Conservation (phyloP, 2,113 vertebrate genomes). For the Promerops cafer region DNA sequence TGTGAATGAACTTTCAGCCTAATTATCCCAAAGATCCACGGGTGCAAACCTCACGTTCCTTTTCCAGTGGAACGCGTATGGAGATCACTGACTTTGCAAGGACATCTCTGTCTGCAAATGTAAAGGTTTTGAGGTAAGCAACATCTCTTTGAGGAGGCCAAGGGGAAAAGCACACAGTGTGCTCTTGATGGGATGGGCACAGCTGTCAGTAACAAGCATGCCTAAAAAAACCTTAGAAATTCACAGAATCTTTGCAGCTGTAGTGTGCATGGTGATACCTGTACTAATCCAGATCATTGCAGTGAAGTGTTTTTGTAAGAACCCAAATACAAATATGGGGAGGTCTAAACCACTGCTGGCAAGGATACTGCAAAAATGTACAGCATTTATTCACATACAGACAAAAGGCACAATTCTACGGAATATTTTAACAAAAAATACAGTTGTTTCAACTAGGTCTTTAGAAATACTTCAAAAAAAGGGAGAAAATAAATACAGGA, state of each 20-base stretch:
- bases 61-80: accelerated
- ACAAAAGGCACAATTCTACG: constrained; percentile 87
- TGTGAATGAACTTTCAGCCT: no score
- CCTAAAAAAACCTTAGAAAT: background rate
- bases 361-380: constrained; percentile 79
- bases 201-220: background rate
- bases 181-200: background rate
- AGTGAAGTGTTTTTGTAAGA: background rate
- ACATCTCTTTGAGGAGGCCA: background rate
- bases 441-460: constrained; percentile 81
- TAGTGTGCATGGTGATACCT: background rate
- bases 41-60: background rate
- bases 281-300: background rate
- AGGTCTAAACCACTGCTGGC: background rate
- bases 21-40: background rate
- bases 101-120: background rate
- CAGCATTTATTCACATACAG: constrained; percentile 86
- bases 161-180: background rate
- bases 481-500: constrained; percentile 83
- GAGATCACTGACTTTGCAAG: background rate
- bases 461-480: constrained; percentile 86
- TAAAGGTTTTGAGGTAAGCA: background rate
- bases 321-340: background rate
- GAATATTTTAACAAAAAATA: constrained; percentile 84
- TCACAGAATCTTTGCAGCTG: background rate